phyloP scores from a whole-genome alignment of 2,888 invertebrate genomes.

The Harpalus rufipes region DNA sequence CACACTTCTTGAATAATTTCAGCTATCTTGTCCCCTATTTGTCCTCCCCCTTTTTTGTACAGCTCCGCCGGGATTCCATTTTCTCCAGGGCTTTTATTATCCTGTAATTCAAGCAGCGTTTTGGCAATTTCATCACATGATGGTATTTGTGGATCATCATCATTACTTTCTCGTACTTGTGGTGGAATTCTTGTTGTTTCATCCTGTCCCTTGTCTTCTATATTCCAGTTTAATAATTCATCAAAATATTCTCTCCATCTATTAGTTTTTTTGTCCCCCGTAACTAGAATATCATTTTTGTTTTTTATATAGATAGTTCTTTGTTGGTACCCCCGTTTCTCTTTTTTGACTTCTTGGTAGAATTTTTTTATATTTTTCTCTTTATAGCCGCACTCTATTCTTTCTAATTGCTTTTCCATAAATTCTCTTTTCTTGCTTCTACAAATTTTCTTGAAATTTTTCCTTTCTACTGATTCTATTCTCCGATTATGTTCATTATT shows the following conservation, averaged over 20 bases:
- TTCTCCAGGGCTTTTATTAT: neutral
- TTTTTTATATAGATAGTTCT: neutral
- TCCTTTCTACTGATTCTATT: neutral
- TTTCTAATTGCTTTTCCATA: neutral
- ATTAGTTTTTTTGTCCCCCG: neutral
- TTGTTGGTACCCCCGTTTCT: neutral
- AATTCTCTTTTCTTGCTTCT: neutral
- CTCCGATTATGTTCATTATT: too few species aligned
- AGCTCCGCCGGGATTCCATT: neutral
- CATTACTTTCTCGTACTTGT: neutral
- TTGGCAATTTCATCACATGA: neutral
- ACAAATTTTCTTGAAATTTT: neutral
- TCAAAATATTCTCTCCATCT: neutral
- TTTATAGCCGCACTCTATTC: neutral
- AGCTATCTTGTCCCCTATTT: neutral
- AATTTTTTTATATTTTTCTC: neutral
- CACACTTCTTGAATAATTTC: slow-evolving; percentile 44
- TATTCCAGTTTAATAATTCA: neutral
- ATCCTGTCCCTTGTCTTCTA: neutral
- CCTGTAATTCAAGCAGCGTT: neutral
- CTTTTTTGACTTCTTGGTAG: neutral
- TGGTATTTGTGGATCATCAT: neutral
- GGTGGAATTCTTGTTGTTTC: too few species aligned
- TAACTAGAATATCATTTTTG: neutral
- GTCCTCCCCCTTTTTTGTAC: neutral